Percentiles rank a stretch among this genome's conserved stretches.
These are phyloP conservation scores for Coregonus sp. DNA, from an alignment of 2,797 vertebrate genomes.

Conservation along the genomic window DNA sequence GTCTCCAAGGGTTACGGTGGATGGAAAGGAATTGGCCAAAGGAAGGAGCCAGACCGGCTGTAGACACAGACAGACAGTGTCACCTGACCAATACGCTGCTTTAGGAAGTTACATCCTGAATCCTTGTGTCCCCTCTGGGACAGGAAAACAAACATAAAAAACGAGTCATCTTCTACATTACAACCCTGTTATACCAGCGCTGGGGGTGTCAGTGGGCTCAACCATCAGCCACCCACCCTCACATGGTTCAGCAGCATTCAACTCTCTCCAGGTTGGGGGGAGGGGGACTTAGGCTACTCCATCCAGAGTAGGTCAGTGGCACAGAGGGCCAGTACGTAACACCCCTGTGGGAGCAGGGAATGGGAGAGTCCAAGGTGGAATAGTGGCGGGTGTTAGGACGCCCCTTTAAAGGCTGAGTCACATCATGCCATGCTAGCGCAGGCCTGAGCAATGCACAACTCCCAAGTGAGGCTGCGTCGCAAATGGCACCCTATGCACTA, in stretches of 20 bases:
- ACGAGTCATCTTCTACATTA: conserved; percentile 61
- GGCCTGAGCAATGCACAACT: not conserved
- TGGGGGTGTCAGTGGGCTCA: conserved; percentile 16
- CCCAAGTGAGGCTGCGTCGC: not conserved
- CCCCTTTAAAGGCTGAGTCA: not conserved
- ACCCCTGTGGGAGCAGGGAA: conserved; percentile 19
- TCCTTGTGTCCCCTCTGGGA: not conserved
- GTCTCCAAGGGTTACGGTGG: not conserved
- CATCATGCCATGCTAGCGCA: not conserved
- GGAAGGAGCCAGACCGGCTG: not conserved
- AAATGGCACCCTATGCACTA: no score
- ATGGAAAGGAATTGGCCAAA: not conserved
- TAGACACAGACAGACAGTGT: not conserved
- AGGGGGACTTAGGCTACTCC: no score
- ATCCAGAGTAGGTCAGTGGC: conserved; percentile 7
- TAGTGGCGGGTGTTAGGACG: not conserved
- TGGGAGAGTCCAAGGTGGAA: conserved; percentile 13
- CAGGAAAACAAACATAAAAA: conserved; percentile 10
- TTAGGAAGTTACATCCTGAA: conserved; percentile 49
- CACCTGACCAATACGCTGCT: conserved; percentile 48
- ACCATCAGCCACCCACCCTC: not conserved
- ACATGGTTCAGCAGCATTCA: conserved; percentile 65
- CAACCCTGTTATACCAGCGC: conserved; percentile 74
- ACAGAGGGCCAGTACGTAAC: not conserved
- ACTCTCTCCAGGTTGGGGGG: conserved; percentile 33